Evolutionary conservation across 2,113 vertebrate genomes (phyloP).

Genomic region (Plotosus lineatus): DNA sequence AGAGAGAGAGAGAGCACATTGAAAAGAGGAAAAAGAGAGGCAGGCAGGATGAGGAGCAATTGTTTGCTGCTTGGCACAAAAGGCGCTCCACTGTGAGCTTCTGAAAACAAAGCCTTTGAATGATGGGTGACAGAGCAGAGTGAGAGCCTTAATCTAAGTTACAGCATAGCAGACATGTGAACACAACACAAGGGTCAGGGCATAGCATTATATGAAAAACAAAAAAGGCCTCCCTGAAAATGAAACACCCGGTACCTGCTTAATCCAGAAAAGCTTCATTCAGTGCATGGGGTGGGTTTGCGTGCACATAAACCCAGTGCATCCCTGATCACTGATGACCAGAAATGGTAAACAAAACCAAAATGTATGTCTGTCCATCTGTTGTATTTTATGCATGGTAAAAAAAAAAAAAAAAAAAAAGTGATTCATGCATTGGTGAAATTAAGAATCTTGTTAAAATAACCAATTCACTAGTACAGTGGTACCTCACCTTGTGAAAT

Average conservation of each 20-base stretch:
- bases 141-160: constrained; percentile 21
- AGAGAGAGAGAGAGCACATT: constrained; percentile 30
- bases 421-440: too few relatives aligned
- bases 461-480: too few relatives aligned
- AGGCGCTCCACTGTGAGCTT: constrained; percentile 37
- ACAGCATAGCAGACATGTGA: neutral
- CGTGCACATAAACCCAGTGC: neutral
- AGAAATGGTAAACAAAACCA: neutral
- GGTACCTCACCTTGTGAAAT: too few relatives aligned
- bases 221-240: neutral
- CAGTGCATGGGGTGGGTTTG: neutral
- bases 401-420: too few relatives aligned
- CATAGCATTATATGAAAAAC: neutral
- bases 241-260: neutral
- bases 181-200: constrained; percentile 21
- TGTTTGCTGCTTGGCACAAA: constrained; percentile 44
- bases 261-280: neutral
- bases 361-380: neutral
- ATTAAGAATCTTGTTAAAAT: too few relatives aligned
- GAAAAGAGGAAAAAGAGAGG: constrained; percentile 32
- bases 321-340: neutral
- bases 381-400: neutral
- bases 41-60: constrained; percentile 37
- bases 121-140: constrained; percentile 41
- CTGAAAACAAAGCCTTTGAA: constrained; percentile 49